These are phyloP conservation scores for Podargus strigoides DNA, from an alignment of 2,797 vertebrate genomes.

Conservation along the genomic window DNA sequence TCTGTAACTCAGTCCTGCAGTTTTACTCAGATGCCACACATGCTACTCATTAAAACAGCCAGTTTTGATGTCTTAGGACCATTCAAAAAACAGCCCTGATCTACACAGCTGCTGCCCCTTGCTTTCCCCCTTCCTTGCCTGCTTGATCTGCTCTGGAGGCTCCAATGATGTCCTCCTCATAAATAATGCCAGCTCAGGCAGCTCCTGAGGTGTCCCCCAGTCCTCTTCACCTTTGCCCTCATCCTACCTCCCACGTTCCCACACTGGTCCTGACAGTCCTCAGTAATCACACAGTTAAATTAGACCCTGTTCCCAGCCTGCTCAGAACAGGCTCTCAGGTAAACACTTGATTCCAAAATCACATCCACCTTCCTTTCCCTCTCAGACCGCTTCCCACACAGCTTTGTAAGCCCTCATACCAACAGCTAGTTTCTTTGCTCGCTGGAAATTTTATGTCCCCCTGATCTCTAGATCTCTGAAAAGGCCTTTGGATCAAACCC, in stretches of 20 bases:
- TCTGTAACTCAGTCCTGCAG: neutral
- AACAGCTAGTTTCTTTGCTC: neutral
- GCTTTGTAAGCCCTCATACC: neutral
- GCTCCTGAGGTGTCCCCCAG: rapidly evolving
- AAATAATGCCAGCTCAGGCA: neutral
- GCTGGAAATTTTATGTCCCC: neutral
- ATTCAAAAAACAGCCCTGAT: neutral
- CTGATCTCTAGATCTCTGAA: neutral
- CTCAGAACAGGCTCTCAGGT: neutral
- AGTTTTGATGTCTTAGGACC: neutral
- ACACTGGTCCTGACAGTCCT: neutral
- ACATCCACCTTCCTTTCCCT: neutral
- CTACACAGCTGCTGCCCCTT: neutral
- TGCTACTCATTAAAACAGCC: too few species aligned
- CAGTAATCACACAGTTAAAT: neutral
- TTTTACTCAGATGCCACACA: neutral
- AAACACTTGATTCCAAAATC: neutral
- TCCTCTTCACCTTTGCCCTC: too few species aligned
- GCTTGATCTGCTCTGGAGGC: neutral
- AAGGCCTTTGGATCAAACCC: neutral
- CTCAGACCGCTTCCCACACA: neutral
- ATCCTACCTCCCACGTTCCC: neutral
- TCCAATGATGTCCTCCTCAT: neutral
- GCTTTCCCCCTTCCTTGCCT: neutral
- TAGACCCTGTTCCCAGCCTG: neutral